Base-by-base conservation (phyloP, 2,797 vertebrate species). In the Diplodus sargus region DNA sequence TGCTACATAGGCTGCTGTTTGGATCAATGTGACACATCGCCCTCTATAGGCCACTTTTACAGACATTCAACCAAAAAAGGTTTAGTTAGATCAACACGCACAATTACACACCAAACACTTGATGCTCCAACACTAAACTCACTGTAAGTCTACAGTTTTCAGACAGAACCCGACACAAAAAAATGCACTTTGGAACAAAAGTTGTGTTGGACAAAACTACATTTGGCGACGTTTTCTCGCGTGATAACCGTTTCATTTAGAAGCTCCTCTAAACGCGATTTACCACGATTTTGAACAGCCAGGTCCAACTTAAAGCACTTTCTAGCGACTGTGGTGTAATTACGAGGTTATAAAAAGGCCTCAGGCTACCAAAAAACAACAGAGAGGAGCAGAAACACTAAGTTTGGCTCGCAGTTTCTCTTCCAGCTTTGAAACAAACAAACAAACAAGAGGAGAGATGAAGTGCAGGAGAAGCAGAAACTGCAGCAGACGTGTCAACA, bases 111-210 rank as follows among this genome's bases (percentile, higher is more conserved):
- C 39, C 39, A 10, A 39, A 39, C 39, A 11, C 39, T 39, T 39
- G 39, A 39, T 18, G 42, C 4, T 84, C 59, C 39, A 70, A 71
- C 7, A 65, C 67, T 25, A 79, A 77, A 69, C 22, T 53, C 14
- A 13, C 0, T 22, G 3, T 3, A 48, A 57, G 51, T 86, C 70
- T 78, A 10, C 39, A 10, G 6, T 7, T 84, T 83, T 56, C 15
- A 28, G 20, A 10, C 34, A 28, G 39, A 0, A 39, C 10, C 15
- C 15, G 16, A 5, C 45, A 47, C 45, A 47, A 56, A 17, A 17
- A 48, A 4, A 62, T 65, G 57, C 42, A 48, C 66, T 75, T 77
- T 75, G 45, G 43, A 83, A 64, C 5, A 13, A 45, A 52, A 25
- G 45, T 16, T 47, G 15, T 10, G 3, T 20, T 69, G 10, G 28